phyloP scores from a whole-genome alignment of 2,113 vertebrate genomes.

The Atrichornis clamosus region DNA sequence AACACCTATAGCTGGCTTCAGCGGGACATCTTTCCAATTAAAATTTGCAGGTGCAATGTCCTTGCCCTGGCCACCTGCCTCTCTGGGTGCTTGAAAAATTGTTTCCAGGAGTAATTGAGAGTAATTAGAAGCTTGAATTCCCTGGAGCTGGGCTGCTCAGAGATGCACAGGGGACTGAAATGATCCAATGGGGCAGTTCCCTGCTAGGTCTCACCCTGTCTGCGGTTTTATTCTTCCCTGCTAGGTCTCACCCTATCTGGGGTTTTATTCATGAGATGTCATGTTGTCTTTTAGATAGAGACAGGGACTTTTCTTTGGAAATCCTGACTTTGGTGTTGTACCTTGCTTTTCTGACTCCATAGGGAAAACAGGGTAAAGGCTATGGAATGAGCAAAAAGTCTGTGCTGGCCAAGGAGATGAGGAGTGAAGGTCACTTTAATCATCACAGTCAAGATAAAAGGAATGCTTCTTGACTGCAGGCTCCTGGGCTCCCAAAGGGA shows the following conservation, averaged over 20 bases:
- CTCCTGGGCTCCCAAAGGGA: background rate
- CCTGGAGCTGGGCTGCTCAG: background rate
- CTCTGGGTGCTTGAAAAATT: background rate
- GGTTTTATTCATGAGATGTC: background rate
- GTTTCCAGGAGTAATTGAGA: background rate
- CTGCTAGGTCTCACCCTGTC: background rate
- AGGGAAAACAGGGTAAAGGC: background rate
- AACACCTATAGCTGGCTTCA: rapidly evolving
- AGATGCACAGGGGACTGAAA: background rate
- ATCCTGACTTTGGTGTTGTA: background rate
- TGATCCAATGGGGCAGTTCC: rapidly evolving
- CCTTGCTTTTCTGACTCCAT: background rate
- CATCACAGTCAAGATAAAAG: background rate
- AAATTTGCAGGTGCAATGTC: background rate
- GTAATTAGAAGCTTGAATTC: background rate
- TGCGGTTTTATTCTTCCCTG: background rate
- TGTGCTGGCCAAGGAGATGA: background rate
- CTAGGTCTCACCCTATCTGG: background rate
- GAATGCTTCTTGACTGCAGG: background rate
- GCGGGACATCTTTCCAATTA: background rate
- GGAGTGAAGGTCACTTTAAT: background rate
- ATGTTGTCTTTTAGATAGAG: background rate
- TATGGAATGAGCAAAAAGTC: background rate
- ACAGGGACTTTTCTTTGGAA: background rate
- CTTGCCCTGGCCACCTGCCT: background rate